Evolutionary conservation across 1,140 invertebrate genomes (phyloP).

Genomic region (Dinothrombium tinctorium): DNA sequence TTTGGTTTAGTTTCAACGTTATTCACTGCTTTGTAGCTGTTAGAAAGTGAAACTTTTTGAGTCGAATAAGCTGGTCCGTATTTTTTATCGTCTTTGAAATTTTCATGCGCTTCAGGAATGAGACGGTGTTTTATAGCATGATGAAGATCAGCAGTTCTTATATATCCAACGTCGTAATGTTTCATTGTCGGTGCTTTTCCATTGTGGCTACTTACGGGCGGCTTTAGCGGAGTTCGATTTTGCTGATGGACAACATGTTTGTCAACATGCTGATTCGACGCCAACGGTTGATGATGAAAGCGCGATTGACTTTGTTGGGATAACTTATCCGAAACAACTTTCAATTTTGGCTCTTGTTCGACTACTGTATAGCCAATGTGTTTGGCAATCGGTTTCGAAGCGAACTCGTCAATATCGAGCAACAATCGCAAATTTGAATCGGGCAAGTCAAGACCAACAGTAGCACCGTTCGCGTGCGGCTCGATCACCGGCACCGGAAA

Average conservation of each 20-base stretch:
- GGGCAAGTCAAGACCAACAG: constrained; percentile 15
- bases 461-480: constrained; percentile 13
- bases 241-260: too few species aligned
- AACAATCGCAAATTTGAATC: constrained; percentile 6
- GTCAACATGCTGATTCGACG: neutral
- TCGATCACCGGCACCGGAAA: constrained; percentile 9
- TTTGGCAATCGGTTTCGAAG: constrained; percentile 7
- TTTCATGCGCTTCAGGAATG: too few species aligned
- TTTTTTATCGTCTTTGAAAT: too few species aligned
- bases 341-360: neutral
- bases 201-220: neutral
- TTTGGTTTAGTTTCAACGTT: too few species aligned
- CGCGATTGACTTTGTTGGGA: neutral
- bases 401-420: constrained; percentile 8
- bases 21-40: too few species aligned
- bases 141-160: constrained; percentile 5
- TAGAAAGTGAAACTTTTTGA: too few species aligned
- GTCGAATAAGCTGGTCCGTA: too few species aligned
- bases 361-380: constrained; percentile 11
- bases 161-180: constrained; percentile 5
- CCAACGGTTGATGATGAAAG: neutral
- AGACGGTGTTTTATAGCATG: neutral
- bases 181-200: neutral
- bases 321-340: neutral
- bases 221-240: neutral